Evolutionary conservation across 92 coral and sea anemone genomes (phyloP), one percentile per base, ranked within the genome.

Genomic region (Porites divaricata): DNA sequence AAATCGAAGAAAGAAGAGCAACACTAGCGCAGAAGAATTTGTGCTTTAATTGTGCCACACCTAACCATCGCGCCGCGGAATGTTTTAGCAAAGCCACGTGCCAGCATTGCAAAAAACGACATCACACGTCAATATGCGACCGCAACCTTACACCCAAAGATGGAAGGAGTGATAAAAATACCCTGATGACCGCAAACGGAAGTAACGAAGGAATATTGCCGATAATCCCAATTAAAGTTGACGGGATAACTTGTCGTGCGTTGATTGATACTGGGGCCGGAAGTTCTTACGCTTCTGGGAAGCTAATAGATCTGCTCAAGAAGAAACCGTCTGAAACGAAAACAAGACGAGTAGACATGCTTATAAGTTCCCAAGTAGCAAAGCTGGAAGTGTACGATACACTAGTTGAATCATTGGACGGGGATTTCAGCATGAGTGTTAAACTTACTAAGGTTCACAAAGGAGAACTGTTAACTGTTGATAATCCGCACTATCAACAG

Each of bases 401-500:
- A 9, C 69, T n/a, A 64, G n/a, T 64, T 28, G 41, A 28, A 28
- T 28, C 41, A 28, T 4, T 35, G 45, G 45, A 35, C 45, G 6
- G 45, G 45, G 45, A 35, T 41, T 72, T 65, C 70, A 65, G 70
- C 70, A 65, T 65, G 70, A 65, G 28, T 22, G 70, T 65, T 14
- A 65, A 65, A 65, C 70, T 71, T 35, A 35, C 45, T 35, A 71
- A 71, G 76, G 76, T 41, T 71, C 56, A 71, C 76, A 71, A 71
- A n/a, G 76, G 76, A 71, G 76, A 71, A 50, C 25, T 28, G 0
- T 71, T 35, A 25, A 61, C 57, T 63, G 70, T 76, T 28, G 81
- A 62, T 10, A 76, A 76, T 61, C 81, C 70, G 54, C 15, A 76
- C 9, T 62, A 59, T 76, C 81, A 76, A 59, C 53, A 76, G 24